Conservation (phyloP, 2,113 vertebrate species). For the Empidonax alnorum region DNA sequence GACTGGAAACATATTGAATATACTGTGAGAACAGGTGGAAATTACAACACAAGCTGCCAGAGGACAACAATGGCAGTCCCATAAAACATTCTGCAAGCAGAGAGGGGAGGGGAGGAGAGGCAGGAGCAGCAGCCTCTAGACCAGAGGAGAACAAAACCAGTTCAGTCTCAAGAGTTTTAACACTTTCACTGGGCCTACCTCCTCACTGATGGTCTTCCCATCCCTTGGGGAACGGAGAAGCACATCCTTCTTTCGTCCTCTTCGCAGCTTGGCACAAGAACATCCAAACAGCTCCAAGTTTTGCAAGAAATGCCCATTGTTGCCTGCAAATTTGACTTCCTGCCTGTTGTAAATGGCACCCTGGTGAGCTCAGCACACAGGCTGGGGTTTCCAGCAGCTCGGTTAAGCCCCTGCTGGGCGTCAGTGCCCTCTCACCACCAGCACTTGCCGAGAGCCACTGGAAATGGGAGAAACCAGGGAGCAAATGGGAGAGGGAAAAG, state of each 20-base stretch:
- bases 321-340: neutral
- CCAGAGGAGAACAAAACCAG: neutral
- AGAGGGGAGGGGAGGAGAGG: neutral
- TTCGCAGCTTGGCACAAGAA: neutral
- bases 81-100: neutral
- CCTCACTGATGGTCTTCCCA: neutral
- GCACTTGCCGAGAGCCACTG: neutral
- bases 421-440: neutral
- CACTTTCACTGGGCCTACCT: neutral
- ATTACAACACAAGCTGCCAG: neutral
- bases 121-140: neutral
- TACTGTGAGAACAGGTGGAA: neutral
- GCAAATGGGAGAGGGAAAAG: neutral
- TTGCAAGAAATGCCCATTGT: neutral
- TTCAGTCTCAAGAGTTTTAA: neutral
- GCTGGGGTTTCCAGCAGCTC: neutral
- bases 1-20: neutral
- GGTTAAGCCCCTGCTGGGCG: rapidly evolving
- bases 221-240: neutral
- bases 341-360: rapidly evolving
- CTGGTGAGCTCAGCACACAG: rapidly evolving
- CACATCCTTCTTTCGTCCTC: neutral
- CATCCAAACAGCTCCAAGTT: neutral
- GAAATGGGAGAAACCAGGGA: neutral
- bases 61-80: neutral